Percentiles rank a stretch among this genome's conserved stretches.
Evolutionary conservation across 2,113 vertebrate genomes (phyloP).

Genomic region (Neogale vison): DNA sequence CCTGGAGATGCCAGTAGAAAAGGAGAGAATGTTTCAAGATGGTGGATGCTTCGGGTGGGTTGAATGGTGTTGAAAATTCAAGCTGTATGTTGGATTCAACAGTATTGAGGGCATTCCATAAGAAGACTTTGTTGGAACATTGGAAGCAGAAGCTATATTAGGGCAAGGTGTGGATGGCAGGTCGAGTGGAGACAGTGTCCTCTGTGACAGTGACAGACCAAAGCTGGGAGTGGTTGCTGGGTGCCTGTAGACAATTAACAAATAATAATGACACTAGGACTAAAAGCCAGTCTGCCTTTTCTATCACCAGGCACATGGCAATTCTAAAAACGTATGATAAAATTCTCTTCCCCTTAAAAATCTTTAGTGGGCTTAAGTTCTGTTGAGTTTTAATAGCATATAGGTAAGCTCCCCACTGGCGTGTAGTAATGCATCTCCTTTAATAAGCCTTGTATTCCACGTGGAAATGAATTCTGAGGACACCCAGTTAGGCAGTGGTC

Average conservation of each 20-base stretch:
- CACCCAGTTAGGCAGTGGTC: accelerated
- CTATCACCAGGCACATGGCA: neutral
- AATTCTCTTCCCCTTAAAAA: neutral
- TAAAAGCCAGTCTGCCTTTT: neutral
- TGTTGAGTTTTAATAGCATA: neutral
- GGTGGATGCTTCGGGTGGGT: neutral
- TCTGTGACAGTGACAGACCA: neutral
- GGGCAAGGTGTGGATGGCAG: neutral
- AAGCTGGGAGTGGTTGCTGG: neutral
- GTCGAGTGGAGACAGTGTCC: accelerated
- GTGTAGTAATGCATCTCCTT: neutral
- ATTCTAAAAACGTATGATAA: neutral
- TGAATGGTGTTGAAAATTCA: too few relatives aligned
- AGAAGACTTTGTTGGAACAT: neutral
- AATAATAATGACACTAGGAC: neutral
- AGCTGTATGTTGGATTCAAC: neutral
- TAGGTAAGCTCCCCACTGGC: neutral
- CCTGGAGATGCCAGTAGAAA: neutral
- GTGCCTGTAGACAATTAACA: neutral
- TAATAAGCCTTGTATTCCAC: neutral
- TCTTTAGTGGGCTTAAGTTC: neutral
- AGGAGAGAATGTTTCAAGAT: neutral
- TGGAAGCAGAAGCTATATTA: neutral
- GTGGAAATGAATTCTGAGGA: neutral
- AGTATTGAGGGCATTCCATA: accelerated